Evolutionary conservation across 1,140 invertebrate species (phyloP).

Genomic region (Acromyrmex echinatior): DNA sequence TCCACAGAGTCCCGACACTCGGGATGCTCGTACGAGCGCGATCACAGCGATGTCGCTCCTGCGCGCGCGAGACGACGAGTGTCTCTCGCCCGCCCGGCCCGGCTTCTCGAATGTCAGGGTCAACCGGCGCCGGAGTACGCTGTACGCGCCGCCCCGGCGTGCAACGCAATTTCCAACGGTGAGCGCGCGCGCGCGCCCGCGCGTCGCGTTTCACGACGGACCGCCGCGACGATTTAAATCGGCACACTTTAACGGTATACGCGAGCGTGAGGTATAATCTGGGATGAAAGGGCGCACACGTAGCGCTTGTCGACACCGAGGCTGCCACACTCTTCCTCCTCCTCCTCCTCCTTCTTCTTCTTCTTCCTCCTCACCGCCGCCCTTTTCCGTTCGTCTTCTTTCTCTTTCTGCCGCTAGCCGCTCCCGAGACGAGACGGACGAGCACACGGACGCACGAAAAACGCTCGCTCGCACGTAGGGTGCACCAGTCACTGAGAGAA

Average conservation of each 20-base stretch:
- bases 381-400: slow-evolving; percentile 34
- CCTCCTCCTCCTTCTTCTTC: neutral
- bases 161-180: slow-evolving; percentile 69
- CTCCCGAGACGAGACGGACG: slow-evolving; percentile 63
- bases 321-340: neutral
- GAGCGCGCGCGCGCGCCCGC: slow-evolving; percentile 34
- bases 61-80: slow-evolving; percentile 56
- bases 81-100: slow-evolving; percentile 38
- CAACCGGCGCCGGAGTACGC: slow-evolving; percentile 76
- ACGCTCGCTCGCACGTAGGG: slow-evolving; percentile 81
- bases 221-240: slow-evolving; percentile 49
- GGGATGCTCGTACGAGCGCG: neutral
- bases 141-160: slow-evolving; percentile 67
- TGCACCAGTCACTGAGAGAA: slow-evolving; percentile 84
- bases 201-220: slow-evolving; percentile 44
- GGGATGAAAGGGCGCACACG: slow-evolving; percentile 9
- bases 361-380: neutral
- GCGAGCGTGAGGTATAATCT: neutral
- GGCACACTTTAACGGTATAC: slow-evolving; percentile 4
- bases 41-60: neutral
- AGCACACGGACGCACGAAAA: slow-evolving; percentile 73
- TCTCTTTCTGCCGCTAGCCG: slow-evolving; percentile 50
- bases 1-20: neutral
- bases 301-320: slow-evolving; percentile 53
- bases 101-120: slow-evolving; percentile 79